Conservation (phyloP, 1,140 invertebrate genomes). For the Magallana gigas region DNA sequence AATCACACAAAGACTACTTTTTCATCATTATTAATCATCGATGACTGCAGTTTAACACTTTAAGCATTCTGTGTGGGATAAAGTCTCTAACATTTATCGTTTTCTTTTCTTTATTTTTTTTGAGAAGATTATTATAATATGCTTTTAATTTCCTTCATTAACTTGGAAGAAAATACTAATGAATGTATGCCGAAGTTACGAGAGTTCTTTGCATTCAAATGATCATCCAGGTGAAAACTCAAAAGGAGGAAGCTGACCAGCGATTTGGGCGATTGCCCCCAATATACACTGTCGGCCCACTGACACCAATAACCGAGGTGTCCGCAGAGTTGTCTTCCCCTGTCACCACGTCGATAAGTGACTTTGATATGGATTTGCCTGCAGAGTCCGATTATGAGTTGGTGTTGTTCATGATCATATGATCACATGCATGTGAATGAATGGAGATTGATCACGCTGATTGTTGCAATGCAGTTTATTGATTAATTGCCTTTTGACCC, state of each 20-base stretch:
- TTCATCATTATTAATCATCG: too few species aligned
- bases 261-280: conserved; percentile 53
- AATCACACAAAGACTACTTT: neutral
- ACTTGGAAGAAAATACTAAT: neutral
- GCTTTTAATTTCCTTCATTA: neutral
- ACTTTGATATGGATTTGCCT: neutral
- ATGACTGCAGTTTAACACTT: too few species aligned
- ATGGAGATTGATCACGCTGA: neutral
- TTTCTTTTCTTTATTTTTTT: too few species aligned
- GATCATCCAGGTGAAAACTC: conserved; percentile 46
- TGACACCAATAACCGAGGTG: conserved; percentile 26
- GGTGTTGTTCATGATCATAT: neutral
- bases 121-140: neutral
- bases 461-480: neutral
- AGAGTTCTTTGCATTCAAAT: neutral
- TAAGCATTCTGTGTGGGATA: too few species aligned
- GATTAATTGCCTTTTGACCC: too few species aligned
- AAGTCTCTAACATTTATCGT: too few species aligned
- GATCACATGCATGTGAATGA: conserved; percentile 11
- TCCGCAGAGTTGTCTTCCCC: neutral
- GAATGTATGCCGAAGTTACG: neutral
- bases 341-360: conserved; percentile 1
- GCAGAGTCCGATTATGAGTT: neutral
- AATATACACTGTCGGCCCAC: conserved; percentile 35
- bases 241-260: conserved; percentile 50